Base-by-base conservation (phyloP, 2,113 vertebrate species). In the Gorsachius goisagi region DNA sequence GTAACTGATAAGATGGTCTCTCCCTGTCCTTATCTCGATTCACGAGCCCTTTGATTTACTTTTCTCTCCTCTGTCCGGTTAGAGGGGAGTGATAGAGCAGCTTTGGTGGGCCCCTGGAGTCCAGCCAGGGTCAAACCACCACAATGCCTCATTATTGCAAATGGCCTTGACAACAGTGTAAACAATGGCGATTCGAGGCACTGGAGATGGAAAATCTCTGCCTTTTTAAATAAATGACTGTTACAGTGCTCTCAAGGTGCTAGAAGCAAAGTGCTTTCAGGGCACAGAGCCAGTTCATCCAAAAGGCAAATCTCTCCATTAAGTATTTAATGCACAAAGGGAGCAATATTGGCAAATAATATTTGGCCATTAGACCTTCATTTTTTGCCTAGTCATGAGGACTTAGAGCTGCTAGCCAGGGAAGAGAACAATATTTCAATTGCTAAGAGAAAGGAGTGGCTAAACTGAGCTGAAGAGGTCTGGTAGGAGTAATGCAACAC, bases 251-350 rank as follows among this genome's bases (percentile, higher is more conserved):
- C 63, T 89, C n/a, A 66, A 80, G 90, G 85, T 91, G 62, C 53
- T 71, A 73, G 59, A 90, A 91, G 39, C 4, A 62, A 96, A 97
- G 90, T 90, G 90, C 50, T 91, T 93, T 90, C 85, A 90, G 63
- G 95, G 95, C 91, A 44, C 28, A 74, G 37, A 95, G 85, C 93
- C 96, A 95, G 68, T 90, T 88, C 50, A 88, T 78, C 59, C 77
- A 50, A 90, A 91, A 95, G 41, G 35, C 58, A 91, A 82, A 89
- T 69, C 15, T 89, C 41, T 80, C 53, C 50, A 37, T 88, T 81
- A 95, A 93, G 27, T 80, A 94, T 83, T 95, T 90, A 91, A 66
- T 53, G 58, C 32, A 76, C 26, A 64, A 59, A 69, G 50, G 56
- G 67, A 85, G 33, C 35, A 91, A 89, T 21, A 76, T 13, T 53